A percentile compares a stretch with the other conserved stretches of the same genome.
phyloP scores from a whole-genome alignment of 2,113 vertebrate species.

The Fulica atra region DNA sequence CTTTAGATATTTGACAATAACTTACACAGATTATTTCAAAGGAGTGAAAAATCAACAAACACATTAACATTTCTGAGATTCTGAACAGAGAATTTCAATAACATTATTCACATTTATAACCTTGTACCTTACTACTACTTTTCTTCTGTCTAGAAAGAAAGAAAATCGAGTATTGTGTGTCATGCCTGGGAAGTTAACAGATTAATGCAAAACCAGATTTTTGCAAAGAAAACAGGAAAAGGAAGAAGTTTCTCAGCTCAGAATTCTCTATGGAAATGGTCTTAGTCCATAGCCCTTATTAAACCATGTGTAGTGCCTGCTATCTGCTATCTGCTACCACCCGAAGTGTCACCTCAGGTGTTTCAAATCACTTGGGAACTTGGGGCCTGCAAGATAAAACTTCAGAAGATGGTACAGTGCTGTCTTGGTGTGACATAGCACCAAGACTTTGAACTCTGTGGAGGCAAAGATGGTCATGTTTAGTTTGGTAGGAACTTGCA shows the following conservation, averaged over 20 bases:
- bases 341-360: not conserved
- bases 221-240: not conserved
- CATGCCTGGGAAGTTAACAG: not conserved
- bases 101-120: not conserved
- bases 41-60: conserved; percentile 6
- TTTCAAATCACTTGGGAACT: not conserved
- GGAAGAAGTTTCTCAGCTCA: not conserved
- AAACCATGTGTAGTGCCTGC: not conserved
- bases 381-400: not conserved
- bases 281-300: not conserved
- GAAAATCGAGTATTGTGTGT: not conserved
- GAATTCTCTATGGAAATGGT: not conserved
- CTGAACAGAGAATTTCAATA: not conserved
- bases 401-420: not conserved
- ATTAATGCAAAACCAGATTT: not conserved
- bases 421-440: not conserved
- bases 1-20: conserved; percentile 1
- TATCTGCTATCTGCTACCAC: not conserved
- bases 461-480: not conserved
- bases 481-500: not conserved
- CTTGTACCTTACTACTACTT: not conserved
- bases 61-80: not conserved
- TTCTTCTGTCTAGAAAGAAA: not conserved
- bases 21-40: not conserved
- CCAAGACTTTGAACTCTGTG: not conserved